Conservation (phyloP, 2,888 invertebrate genomes). For the Plagodis pulveraria region DNA sequence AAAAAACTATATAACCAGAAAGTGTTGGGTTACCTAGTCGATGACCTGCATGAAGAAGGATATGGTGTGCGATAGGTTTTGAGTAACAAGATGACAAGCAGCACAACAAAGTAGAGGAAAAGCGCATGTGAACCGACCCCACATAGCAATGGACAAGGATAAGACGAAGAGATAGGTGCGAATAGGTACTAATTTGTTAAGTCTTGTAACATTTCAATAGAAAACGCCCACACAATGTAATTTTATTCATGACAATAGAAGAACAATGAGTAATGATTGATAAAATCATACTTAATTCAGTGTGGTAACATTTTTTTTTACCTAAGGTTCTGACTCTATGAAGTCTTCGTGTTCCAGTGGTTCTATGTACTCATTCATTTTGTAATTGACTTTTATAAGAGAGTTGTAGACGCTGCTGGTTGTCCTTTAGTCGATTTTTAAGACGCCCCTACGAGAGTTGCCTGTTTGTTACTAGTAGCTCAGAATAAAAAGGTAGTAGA, state of each 20-base stretch:
- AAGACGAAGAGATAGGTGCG: constrained; percentile 3
- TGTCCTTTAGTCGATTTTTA: too few relatives aligned
- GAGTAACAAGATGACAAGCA: neutral
- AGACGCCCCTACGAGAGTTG: too few relatives aligned
- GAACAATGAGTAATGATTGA: constrained; percentile 17
- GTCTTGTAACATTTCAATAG: constrained; percentile 21
- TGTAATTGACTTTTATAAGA: too few relatives aligned
- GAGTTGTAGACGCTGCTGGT: too few relatives aligned
- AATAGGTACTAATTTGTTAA: constrained; percentile 1
- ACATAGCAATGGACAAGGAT: neutral
- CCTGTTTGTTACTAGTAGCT: too few relatives aligned
- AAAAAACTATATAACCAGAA: too few relatives aligned
- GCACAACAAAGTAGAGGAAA: too few relatives aligned
- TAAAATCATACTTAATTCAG: neutral
- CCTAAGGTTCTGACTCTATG: neutral
- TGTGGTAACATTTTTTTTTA: neutral
- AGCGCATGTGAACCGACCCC: too few relatives aligned
- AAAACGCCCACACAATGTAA: constrained; percentile 22
- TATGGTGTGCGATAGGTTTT: neutral
- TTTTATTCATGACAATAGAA: constrained; percentile 20
- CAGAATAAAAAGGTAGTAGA: too few relatives aligned
- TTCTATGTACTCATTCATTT: too few relatives aligned
- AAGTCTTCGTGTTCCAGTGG: neutral
- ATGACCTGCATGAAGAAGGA: too few relatives aligned
- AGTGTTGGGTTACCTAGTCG: too few relatives aligned